A percentile compares a stretch with the other conserved stretches of the same genome.
Conservation (phyloP, 2,113 vertebrate genomes). For the Acinonyx jubatus region DNA sequence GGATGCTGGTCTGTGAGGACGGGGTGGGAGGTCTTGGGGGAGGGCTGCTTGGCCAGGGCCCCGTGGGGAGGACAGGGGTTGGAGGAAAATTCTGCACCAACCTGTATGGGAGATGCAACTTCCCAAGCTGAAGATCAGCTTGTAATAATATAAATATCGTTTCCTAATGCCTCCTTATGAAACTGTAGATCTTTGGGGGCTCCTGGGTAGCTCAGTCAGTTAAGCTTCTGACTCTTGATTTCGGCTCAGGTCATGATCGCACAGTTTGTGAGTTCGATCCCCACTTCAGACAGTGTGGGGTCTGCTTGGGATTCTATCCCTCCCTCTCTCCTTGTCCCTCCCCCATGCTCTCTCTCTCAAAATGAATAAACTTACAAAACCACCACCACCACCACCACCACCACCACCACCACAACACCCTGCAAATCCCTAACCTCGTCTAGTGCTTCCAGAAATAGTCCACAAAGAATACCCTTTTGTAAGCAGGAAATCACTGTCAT, state of each 20-base stretch:
- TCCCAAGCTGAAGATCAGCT: fast-evolving
- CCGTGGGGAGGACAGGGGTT: neutral
- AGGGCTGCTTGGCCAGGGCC: neutral
- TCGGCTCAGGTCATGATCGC: too few relatives aligned
- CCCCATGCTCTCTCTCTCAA: too few relatives aligned
- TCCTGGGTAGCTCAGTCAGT: too few relatives aligned
- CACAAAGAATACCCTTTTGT: neutral
- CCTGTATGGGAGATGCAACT: fast-evolving
- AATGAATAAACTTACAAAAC: too few relatives aligned
- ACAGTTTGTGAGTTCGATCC: too few relatives aligned
- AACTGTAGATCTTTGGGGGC: neutral
- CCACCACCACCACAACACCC: too few relatives aligned
- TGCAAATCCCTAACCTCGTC: neutral
- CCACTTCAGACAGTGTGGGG: too few relatives aligned
- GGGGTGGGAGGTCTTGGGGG: too few relatives aligned
- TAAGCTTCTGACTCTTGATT: too few relatives aligned
- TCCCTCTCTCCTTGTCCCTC: too few relatives aligned
- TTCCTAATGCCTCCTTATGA: neutral
- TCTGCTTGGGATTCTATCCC: too few relatives aligned
- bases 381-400: too few relatives aligned
- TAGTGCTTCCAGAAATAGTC: neutral
- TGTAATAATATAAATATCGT: neutral
- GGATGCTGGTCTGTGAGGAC: neutral
- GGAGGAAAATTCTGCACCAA: neutral
- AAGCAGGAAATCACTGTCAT: neutral